These are phyloP conservation scores for Napeogenes inachia DNA, from an alignment of 2,888 invertebrate genomes.

Conservation along the genomic window DNA sequence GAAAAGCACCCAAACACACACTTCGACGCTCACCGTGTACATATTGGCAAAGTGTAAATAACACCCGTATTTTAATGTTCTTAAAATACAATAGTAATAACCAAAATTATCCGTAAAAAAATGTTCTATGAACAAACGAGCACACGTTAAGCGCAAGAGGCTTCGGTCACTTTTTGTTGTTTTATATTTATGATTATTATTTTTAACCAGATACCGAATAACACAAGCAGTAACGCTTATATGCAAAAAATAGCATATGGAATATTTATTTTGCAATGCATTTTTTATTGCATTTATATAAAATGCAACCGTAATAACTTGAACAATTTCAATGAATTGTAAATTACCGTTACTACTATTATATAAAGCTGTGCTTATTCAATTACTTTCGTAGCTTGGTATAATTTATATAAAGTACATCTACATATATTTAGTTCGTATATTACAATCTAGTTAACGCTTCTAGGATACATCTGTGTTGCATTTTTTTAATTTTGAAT, in stretches of 20 bases:
- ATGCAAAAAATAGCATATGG: background rate
- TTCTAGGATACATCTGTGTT: background rate
- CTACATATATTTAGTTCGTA: background rate
- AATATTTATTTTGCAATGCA: constrained; percentile 2
- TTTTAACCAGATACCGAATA: too few species aligned
- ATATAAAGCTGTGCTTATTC: background rate
- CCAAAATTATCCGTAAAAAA: too few species aligned
- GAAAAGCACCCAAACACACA: background rate
- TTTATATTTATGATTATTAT: too few species aligned
- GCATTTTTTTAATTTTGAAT: background rate
- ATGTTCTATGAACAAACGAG: too few species aligned
- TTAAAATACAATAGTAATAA: background rate
- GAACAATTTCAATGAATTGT: background rate
- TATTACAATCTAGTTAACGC: constrained; percentile 4
- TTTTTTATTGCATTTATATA: background rate
- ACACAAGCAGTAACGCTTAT: background rate
- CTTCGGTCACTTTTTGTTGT: too few species aligned
- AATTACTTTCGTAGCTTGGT: constrained; percentile 2
- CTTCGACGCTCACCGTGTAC: background rate
- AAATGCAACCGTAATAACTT: background rate
- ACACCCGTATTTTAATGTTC: background rate
- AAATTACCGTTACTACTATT: background rate
- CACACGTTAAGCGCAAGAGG: too few species aligned
- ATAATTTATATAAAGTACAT: background rate
- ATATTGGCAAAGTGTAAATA: constrained; percentile 3